Evolutionary conservation across 2,797 vertebrate genomes (phyloP), one percentile per base, ranked within the genome.

Genomic region (Hephaestus fuliginosus): DNA sequence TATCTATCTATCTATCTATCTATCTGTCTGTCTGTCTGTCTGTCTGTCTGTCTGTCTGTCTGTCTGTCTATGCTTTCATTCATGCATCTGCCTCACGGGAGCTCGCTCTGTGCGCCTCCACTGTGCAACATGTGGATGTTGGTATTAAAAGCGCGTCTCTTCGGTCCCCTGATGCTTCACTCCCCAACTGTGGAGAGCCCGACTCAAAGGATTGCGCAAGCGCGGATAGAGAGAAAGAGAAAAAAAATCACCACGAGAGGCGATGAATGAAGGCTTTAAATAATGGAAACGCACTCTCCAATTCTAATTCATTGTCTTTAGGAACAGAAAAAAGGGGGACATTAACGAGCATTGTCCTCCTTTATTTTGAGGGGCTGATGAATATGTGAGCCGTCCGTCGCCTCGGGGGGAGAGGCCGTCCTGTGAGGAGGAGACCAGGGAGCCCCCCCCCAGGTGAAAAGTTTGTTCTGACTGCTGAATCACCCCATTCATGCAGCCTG

Each of bases 371-470:
- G 93, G 95, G 94, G 92, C 91, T 94, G 91, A 92, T 93, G 94
- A 91, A 93, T 91, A 85, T 78, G 74, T 79, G 89, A 88, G 91
- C 95, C 92, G 95, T 95, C 94, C 92, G 93, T 95, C 95, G 94
- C 94, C 95, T 86, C 85, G 80, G 93, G 94, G 90, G 91, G 87
- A 88, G 89, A 49, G 88, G 84, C 90, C 86, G 93, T 94, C 92
- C 93, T 92, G 95, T 94, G 92, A 92, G 93, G 93, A 89, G 72
- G 84, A 78, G 89, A 90, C 91, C 93, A 90, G 93, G 88, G 92
- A 81, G 84, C 91, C 91, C 96, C 96, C 96, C 96, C 96, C 96
- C 95, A 97, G 85, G 96, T 97, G 95, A 94, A 96, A 96, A 95
- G 92, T 94, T 94, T 87, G 85, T 92, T 94, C 41, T 86, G 90